Percentiles rank a stretch among this genome's conserved stretches.
phyloP scores from a whole-genome alignment of 1,140 invertebrate species.

The Drosophila pectinifera region DNA sequence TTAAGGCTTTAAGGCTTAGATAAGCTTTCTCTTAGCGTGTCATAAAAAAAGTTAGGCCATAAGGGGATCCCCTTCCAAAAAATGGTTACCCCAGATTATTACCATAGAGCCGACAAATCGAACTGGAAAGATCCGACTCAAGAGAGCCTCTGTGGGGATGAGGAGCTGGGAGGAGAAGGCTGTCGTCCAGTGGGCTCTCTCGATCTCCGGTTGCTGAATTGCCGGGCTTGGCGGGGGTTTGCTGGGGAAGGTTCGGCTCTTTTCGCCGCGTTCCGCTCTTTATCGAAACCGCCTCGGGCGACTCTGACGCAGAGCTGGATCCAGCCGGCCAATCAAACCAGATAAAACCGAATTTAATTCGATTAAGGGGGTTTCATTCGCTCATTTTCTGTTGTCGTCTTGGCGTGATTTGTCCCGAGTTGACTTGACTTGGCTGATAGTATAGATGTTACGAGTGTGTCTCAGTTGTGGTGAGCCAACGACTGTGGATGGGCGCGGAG shows the following conservation, averaged over 20 bases:
- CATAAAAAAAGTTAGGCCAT: no score
- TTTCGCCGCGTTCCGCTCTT: constrained; percentile 34
- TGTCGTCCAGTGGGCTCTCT: constrained; percentile 4
- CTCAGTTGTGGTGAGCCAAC: constrained; percentile 37
- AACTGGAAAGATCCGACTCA: constrained; percentile 6
- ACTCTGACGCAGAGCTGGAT: constrained; percentile 35
- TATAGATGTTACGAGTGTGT: constrained; percentile 64
- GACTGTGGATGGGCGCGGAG: constrained; percentile 41
- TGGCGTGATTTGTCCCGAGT: constrained; percentile 12
- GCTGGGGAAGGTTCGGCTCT: constrained; percentile 19
- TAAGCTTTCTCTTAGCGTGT: background rate
- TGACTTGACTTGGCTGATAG: constrained; percentile 46
- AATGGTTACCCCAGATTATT: no score
- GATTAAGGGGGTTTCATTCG: constrained; percentile 75
- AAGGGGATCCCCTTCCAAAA: background rate
- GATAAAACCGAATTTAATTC: constrained; percentile 84
- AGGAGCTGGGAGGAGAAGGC: constrained; percentile 1
- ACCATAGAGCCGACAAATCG: constrained; percentile 10
- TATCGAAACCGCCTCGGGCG: constrained; percentile 19
- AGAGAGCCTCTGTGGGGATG: background rate
- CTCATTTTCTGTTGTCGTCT: constrained; percentile 30
- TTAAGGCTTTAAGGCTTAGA: background rate
- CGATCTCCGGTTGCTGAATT: constrained; percentile 5
- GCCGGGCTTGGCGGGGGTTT: background rate
- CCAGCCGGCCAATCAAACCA: constrained; percentile 71